Base-by-base conservation (phyloP, 2,888 invertebrate species). In the Heliconius ethilla region DNA sequence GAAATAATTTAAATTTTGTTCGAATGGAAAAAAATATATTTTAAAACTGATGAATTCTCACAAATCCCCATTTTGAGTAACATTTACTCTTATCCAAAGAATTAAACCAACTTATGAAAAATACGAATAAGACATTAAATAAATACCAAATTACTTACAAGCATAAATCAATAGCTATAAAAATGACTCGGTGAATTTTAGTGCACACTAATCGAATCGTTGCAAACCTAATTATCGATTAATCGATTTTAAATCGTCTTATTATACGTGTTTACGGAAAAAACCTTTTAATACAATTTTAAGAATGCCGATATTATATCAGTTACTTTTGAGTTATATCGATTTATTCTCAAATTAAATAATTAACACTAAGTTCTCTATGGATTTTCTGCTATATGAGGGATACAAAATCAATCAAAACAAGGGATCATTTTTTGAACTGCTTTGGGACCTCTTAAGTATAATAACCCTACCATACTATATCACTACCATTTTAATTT, bases 171-270 rank as follows among this genome's bases (percentile, higher is more conserved):
- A 59, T 15, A 72, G 63, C 63, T 63, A 63, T 74, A 25, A 63
- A 27, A 33, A 65, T 63, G 29, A 74, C 27, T 62, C 15, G 74
- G 22, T 63, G 10, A 65, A 63, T 62, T 62, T 62, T 63, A 74
- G 40, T 65, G 25, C 37, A 37, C 37, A 45, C 63, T 63, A 74
- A 74, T 65, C 63, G 74, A 65, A 62, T 74, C 45, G 74, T 63
- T 63, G 40, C n/a, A 27, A 69, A 37, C 25, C 1, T 69, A 59
- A 72, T 59, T n/a, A 37, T 72, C 59, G 25, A 65, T 75, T 78
- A 45, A 65, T 70, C 37, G 78, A 72, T 75, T 78, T 72, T 65
- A 75, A 75, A 78, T 78, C 27, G 70, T 75, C 75, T 55, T 70
- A 78, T 78, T 78, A 78, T 63, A 40, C 62, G 62, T 62, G 29